Percentiles rank a stretch among this genome's conserved stretches.
Evolutionary conservation across 2,113 vertebrate species (phyloP).

Genomic region (Condylura cristata): DNA sequence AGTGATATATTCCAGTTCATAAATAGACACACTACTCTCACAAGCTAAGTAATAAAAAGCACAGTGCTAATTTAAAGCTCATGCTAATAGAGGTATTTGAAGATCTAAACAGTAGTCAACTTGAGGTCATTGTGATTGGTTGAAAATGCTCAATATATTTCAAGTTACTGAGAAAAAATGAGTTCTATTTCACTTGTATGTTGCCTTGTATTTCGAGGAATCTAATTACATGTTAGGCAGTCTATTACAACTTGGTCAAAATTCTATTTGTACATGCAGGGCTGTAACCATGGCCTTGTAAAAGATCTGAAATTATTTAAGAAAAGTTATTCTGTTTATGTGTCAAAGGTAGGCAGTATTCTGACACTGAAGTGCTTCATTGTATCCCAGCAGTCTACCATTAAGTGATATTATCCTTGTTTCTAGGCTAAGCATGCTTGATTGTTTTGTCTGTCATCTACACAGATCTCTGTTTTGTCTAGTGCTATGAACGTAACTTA

Average conservation of each 20-base stretch:
- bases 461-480: constrained; percentile 56
- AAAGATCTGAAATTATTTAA: constrained; percentile 56
- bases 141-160: constrained; percentile 44
- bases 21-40: background rate
- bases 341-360: constrained; percentile 42
- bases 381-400: background rate
- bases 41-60: background rate
- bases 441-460: constrained; percentile 48
- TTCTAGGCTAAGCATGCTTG: constrained; percentile 60
- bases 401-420: background rate
- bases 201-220: constrained; percentile 27
- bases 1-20: background rate
- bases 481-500: constrained; percentile 54
- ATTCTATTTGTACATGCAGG: constrained; percentile 36
- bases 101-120: background rate
- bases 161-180: background rate
- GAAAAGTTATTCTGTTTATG: constrained; percentile 38
- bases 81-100: background rate
- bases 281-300: constrained; percentile 36
- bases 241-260: background rate
- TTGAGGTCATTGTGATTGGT: constrained; percentile 13
- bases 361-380: constrained; percentile 25
- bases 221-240: background rate
- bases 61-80: background rate
- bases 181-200: background rate